phyloP scores from a whole-genome alignment of 1,140 invertebrate genomes.

The Spodoptera frugiperda region DNA sequence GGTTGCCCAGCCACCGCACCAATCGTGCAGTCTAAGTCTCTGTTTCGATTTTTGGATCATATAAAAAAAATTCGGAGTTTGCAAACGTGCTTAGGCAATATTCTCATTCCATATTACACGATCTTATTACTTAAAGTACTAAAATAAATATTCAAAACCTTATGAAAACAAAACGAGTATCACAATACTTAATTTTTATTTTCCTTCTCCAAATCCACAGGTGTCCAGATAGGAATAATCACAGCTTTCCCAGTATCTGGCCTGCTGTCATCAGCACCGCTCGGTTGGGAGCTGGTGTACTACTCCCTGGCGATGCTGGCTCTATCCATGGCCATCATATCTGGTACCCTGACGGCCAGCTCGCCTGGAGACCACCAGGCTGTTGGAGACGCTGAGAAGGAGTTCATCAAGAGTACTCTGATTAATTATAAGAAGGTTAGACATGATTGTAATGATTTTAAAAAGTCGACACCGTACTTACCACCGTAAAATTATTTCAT shows the following conservation, averaged over 20 bases:
- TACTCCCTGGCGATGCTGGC: constrained; percentile 71
- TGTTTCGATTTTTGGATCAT: too few relatives aligned
- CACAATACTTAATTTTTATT: too few relatives aligned
- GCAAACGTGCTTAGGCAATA: too few relatives aligned
- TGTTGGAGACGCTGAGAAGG: constrained; percentile 71
- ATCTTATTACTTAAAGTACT: too few relatives aligned
- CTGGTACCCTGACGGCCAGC: constrained; percentile 67
- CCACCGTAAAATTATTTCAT: too few relatives aligned
- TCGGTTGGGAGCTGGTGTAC: constrained; percentile 77
- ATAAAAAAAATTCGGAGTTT: too few relatives aligned
- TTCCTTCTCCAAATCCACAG: constrained; percentile 55
- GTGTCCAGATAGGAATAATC: constrained; percentile 69
- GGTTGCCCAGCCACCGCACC: too few relatives aligned
- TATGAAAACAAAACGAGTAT: too few relatives aligned
- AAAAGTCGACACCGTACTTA: too few relatives aligned
- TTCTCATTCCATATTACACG: too few relatives aligned
- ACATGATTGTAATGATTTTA: not conserved
- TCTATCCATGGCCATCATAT: constrained; percentile 66
- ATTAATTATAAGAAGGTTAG: constrained; percentile 62
- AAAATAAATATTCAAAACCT: too few relatives aligned
- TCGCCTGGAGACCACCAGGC: constrained; percentile 71
- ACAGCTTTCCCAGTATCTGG: constrained; percentile 64
- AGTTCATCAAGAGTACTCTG: constrained; percentile 67
- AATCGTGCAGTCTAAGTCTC: too few relatives aligned
- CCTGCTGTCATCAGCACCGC: constrained; percentile 53